These are phyloP conservation scores for Agelastica alni DNA, from an alignment of 2,888 invertebrate genomes.

Conservation along the genomic window DNA sequence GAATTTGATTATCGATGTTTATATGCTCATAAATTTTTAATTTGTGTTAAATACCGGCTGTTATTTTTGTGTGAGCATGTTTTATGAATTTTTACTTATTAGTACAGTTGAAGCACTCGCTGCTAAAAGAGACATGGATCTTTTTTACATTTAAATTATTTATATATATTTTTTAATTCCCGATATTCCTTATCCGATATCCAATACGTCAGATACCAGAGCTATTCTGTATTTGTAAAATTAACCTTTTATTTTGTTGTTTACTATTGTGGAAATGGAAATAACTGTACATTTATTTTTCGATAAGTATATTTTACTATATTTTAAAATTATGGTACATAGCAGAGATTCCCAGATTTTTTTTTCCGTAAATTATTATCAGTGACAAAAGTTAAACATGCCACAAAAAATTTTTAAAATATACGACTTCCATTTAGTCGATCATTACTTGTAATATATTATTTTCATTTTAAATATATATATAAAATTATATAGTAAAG, in stretches of 20 bases:
- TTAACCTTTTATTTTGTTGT: conserved; percentile 29
- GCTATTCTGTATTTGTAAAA: conserved; percentile 40
- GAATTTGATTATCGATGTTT: conserved; percentile 1
- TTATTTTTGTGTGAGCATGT: conserved; percentile 20
- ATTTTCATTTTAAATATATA: too few relatives aligned
- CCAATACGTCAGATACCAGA: conserved; percentile 44
- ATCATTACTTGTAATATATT: too few relatives aligned
- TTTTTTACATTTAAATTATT: background rate
- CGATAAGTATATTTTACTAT: conserved; percentile 5
- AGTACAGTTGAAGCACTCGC: conserved; percentile 7
- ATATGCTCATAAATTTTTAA: conserved; percentile 22
- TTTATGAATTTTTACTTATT: conserved; percentile 9
- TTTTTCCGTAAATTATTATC: too few relatives aligned
- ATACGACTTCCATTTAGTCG: too few relatives aligned
- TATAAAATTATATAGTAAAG: too few relatives aligned
- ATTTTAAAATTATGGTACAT: too few relatives aligned
- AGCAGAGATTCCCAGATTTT: too few relatives aligned
- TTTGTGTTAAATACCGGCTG: conserved; percentile 17
- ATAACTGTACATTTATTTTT: conserved; percentile 2
- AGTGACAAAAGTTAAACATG: too few relatives aligned
- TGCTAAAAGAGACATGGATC: too few relatives aligned
- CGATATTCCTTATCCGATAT: conserved; percentile 28
- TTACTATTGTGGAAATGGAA: conserved; percentile 27
- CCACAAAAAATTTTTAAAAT: too few relatives aligned
- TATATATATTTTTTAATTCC: conserved; percentile 12